Evolutionary conservation across 2,113 vertebrate species (phyloP), one percentile per base, ranked within the genome.

Genomic region (Spea bombifrons): DNA sequence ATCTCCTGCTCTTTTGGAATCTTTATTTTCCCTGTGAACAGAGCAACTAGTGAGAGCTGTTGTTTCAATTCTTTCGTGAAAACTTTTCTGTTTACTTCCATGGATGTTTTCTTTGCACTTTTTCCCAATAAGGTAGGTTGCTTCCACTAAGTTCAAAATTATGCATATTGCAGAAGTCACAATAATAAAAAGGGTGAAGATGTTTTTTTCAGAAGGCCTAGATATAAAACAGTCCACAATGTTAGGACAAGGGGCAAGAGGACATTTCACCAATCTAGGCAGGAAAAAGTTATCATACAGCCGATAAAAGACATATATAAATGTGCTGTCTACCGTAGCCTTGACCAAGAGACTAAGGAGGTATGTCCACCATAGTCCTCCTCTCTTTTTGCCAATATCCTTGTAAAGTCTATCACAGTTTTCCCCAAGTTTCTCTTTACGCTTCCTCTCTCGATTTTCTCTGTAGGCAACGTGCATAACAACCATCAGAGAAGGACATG

Each of bases 161-260:
- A 99, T 81, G 73, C 97, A 99, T 70, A 90, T 0, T 30, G 91
- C 84, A 55, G 96, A 89, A 0, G 92, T 95, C 84, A 91, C 76
- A 82, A 98, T 93, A 96, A 97, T 99, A 87, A 99, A 99, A 81
- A 98, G 68, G 13, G 96, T 97, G 90, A 99, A 99, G 88, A 97
- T 96, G 17, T 90, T 92, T 82, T 99, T 99, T 88, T 99, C 97
- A 0, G 96, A 95, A 53, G 97, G 95, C 52, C 92, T 92, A 17
- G 96, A 83, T 85, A 99, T 97, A 90, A 94, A 99, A 88, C 97
- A 99, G 88, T 99, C 96, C 82, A 99, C 97, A 0, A 47, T 69
- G 10, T 97, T 96, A 81, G 97, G 95, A 77, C 97, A 99, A 0
- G 97, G 97, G 0, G 1, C 43, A 63, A 91, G 72, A 0, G 87